phyloP scores from a whole-genome alignment of 92 coral and sea anemone species.

The Umimayanthus chanpuru region DNA sequence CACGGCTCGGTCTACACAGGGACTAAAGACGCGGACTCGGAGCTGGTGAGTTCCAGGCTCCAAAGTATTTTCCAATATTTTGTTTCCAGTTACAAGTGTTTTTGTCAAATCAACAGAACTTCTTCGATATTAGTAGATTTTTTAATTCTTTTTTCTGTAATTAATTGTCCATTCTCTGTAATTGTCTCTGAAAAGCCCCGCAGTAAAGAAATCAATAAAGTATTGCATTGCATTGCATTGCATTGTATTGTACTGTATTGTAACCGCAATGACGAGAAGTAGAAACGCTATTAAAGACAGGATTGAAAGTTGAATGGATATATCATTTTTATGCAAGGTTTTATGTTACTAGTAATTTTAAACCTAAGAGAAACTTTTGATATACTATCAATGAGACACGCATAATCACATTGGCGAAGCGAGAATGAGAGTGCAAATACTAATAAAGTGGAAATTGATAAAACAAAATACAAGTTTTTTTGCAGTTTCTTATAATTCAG shows the following conservation, averaged over 20 bases:
- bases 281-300: constrained; percentile 4
- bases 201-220: too few species aligned
- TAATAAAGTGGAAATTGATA: neutral
- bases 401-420: constrained; percentile 6
- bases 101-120: constrained; percentile 3
- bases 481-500: constrained; percentile 3
- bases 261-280: constrained; percentile 6
- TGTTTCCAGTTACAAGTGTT: constrained; percentile 4
- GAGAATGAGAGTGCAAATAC: neutral
- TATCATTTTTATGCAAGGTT: constrained; percentile 2
- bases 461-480: neutral
- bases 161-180: constrained; percentile 3
- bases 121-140: constrained; percentile 2
- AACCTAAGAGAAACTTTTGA: constrained; percentile 3
- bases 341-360: constrained; percentile 1
- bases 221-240: constrained; percentile 5
- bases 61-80: constrained; percentile 1
- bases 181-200: constrained; percentile 6
- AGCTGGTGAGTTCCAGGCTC: constrained; percentile 8
- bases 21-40: constrained; percentile 11
- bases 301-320: constrained; percentile 3
- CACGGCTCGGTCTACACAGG: constrained; percentile 23
- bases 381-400: constrained; percentile 4
- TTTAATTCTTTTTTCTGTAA: constrained; percentile 1
- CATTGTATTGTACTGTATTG: neutral